Conservation (phyloP, 2,797 vertebrate genomes). For the Oceanodroma leucorhoa region DNA sequence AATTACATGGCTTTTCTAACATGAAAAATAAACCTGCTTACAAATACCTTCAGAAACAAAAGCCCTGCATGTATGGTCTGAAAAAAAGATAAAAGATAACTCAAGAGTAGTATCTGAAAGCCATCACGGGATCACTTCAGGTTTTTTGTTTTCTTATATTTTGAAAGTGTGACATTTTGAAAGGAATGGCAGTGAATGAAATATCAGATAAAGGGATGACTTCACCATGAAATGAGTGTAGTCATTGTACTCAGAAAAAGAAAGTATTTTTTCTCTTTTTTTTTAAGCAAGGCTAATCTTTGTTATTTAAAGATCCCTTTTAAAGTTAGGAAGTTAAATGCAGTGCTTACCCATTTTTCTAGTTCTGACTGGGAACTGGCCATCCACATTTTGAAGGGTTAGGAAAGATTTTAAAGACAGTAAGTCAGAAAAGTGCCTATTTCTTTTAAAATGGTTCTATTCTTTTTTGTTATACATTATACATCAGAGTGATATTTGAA, state of each 20-base stretch:
- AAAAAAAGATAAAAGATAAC: conserved; percentile 14
- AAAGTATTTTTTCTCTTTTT: background rate
- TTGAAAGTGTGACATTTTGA: conserved; percentile 52
- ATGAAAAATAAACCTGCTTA: background rate
- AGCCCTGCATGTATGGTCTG: background rate
- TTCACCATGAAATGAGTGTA: conserved; percentile 40
- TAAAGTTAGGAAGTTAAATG: conserved; percentile 43
- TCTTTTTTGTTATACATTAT: conserved; percentile 72
- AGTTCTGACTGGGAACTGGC: background rate
- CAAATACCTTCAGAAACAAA: background rate
- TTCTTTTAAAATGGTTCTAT: conserved; percentile 56
- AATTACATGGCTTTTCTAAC: background rate
- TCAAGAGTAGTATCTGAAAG: conserved; percentile 11
- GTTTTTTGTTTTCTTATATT: conserved; percentile 36
- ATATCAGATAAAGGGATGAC: conserved; percentile 54
- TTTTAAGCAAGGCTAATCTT: background rate
- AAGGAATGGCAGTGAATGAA: conserved; percentile 49
- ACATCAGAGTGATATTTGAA: conserved; percentile 73
- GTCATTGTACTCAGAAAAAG: conserved; percentile 10
- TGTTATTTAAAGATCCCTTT: background rate
- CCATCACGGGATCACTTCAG: background rate
- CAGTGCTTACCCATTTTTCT: conserved; percentile 10
- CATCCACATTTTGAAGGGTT: conserved; percentile 23
- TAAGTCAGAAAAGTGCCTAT: conserved; percentile 26
- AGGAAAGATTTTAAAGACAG: conserved; percentile 33